phyloP scores from a whole-genome alignment of 2,113 vertebrate genomes.

The Mus musculus region DNA sequence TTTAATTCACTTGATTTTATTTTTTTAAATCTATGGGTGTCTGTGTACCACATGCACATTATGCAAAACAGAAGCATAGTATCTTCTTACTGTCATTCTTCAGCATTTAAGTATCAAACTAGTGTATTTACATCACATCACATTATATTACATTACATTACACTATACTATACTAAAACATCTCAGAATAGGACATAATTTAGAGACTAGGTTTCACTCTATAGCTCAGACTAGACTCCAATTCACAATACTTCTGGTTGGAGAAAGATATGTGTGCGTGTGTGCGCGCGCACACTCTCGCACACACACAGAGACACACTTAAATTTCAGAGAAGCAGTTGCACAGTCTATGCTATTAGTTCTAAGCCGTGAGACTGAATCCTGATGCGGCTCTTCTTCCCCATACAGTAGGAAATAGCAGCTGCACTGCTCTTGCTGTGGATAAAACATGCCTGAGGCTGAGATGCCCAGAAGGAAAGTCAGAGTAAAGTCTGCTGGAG shows the following conservation, averaged over 20 bases:
- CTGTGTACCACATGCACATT: background rate
- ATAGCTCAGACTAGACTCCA: background rate
- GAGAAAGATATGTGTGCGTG: background rate
- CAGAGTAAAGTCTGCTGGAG: background rate
- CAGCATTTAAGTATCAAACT: background rate
- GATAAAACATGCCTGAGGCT: background rate
- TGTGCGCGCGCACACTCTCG: no score
- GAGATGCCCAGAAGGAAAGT: background rate
- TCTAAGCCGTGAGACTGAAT: background rate
- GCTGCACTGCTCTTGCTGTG: background rate
- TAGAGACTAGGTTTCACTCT: background rate
- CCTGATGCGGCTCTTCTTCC: background rate
- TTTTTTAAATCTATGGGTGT: no score
- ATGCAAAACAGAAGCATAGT: background rate
- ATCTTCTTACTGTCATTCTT: background rate
- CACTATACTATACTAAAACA: background rate
- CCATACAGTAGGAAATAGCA: background rate
- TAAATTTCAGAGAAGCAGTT: background rate
- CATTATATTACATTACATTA: background rate
- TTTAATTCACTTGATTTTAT: no score
- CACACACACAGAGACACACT: no score
- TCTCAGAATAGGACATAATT: background rate
- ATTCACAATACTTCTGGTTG: background rate
- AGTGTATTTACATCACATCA: background rate
- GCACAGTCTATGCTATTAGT: background rate